These are phyloP conservation scores for Leptonema lineaticorne DNA, from an alignment of 1,140 invertebrate genomes.

Conservation along the genomic window DNA sequence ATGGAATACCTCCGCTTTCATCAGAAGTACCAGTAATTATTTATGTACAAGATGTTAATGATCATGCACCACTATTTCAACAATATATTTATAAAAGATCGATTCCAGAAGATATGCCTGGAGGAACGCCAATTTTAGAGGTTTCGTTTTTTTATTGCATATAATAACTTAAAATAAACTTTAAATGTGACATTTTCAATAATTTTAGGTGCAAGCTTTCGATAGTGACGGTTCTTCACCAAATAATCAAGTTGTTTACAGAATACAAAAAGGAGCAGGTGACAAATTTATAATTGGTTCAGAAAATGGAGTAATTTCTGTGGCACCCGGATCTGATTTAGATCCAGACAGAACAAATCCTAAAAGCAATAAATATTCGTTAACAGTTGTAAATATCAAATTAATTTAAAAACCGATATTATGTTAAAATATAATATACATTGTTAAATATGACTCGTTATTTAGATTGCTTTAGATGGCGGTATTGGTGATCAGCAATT, in stretches of 20 bases:
- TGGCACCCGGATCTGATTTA: conserved; percentile 81
- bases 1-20: conserved; percentile 73
- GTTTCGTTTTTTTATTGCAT: conserved; percentile 48
- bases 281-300: conserved; percentile 92
- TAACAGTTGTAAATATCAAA: conserved; percentile 60
- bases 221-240: conserved; percentile 84
- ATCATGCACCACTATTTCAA: conserved; percentile 80
- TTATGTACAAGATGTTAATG: conserved; percentile 86
- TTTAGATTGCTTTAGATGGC: conserved; percentile 75
- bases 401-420: not conserved
- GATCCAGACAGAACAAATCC: conserved; percentile 85
- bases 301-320: conserved; percentile 77
- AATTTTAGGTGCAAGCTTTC: conserved; percentile 68
- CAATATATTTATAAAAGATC: conserved; percentile 70
- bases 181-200: not conserved
- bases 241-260: conserved; percentile 84
- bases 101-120: conserved; percentile 79
- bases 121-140: conserved; percentile 77
- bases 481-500: conserved; percentile 78
- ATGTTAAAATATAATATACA: not conserved
- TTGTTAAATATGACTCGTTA: too few relatives aligned
- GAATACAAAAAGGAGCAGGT: conserved; percentile 80
- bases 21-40: conserved; percentile 75
- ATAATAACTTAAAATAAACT: not conserved
- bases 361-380: conserved; percentile 66